phyloP scores from a whole-genome alignment of 1,140 invertebrate species.

The Polypedilum pembai region DNA sequence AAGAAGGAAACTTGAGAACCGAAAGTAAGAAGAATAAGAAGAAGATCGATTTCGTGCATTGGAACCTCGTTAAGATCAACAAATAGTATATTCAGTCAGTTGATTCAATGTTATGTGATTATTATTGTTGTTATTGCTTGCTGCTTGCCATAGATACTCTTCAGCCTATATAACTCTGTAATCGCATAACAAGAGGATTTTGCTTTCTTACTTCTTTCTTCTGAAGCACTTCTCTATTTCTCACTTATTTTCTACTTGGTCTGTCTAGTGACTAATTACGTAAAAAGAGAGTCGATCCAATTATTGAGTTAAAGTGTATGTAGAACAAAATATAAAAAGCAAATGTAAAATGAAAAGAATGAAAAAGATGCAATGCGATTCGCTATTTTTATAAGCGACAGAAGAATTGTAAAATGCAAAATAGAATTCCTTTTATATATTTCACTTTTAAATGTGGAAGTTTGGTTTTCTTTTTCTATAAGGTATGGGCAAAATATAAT shows the following conservation, averaged over 20 bases:
- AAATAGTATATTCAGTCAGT: background rate
- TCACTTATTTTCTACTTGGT: no score
- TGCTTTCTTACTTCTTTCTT: background rate
- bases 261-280: background rate
- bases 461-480: background rate
- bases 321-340: background rate
- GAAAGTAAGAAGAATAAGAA: background rate
- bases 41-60: background rate
- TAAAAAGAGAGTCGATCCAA: background rate
- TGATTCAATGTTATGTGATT: conserved; percentile 13
- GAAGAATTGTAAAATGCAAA: conserved; percentile 6
- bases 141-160: background rate
- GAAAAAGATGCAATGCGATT: background rate
- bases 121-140: background rate
- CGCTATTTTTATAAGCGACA: conserved; percentile 5
- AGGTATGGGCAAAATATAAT: background rate
- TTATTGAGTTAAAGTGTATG: background rate
- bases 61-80: conserved; percentile 11
- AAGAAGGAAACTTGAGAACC: background rate
- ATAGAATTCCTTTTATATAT: conserved; percentile 14
- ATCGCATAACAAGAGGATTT: conserved; percentile 12
- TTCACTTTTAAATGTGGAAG: background rate
- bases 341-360: background rate
- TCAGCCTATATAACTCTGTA: background rate
- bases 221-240: background rate